Evolutionary conservation across 2,888 invertebrate species (phyloP).

Genomic region (Campopleginae sp.): DNA sequence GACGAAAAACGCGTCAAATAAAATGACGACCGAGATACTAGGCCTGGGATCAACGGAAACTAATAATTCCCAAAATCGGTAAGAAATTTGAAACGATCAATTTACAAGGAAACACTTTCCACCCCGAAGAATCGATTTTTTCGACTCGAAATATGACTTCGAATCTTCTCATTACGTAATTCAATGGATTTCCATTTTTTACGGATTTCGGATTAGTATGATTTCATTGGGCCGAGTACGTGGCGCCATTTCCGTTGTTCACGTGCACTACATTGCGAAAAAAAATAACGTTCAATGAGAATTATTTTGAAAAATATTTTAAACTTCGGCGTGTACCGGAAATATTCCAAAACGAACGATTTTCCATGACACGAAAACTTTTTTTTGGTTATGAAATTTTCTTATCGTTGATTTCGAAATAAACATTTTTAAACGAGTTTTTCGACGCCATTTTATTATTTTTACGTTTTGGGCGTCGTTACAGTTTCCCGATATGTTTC

Average conservation of each 20-base stretch:
- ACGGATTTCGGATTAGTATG: not conserved
- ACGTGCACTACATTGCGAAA: not conserved
- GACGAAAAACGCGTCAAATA: slow-evolving; percentile 1
- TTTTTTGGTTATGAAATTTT: too few species aligned
- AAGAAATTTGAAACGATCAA: slow-evolving; percentile 11
- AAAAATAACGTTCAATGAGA: not conserved
- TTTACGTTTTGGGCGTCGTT: not conserved
- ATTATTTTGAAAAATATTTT: too few species aligned
- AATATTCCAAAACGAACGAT: too few species aligned
- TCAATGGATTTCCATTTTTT: not conserved
- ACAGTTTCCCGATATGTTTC: not conserved
- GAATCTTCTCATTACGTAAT: not conserved
- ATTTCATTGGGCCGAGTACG: not conserved
- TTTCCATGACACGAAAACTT: too few species aligned
- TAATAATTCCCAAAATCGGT: slow-evolving; percentile 23
- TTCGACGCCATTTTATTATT: too few species aligned
- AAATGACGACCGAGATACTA: not conserved
- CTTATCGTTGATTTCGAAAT: too few species aligned
- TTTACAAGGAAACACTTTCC: not conserved
- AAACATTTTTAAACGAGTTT: too few species aligned
- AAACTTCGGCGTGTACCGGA: too few species aligned
- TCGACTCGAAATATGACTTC: not conserved
- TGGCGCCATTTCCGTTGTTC: not conserved
- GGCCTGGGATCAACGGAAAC: not conserved
- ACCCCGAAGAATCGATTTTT: not conserved